Base-by-base conservation (phyloP, 1,140 invertebrate species). In the Subanguina moxae region DNA sequence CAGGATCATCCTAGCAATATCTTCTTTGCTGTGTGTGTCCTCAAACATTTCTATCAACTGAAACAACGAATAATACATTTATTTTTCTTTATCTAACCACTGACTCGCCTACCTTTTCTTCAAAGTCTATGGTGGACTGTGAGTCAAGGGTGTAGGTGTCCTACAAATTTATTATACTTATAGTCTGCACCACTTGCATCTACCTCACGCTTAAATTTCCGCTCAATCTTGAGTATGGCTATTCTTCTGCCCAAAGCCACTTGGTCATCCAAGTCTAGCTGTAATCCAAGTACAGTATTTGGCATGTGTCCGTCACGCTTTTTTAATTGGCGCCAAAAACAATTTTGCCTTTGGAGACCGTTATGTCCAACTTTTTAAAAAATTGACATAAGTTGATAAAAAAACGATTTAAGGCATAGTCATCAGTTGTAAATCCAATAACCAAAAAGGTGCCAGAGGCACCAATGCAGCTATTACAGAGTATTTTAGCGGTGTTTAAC, bases 71-170 rank as follows among this genome's bases (percentile, higher is more conserved):
- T 32, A 61, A 30, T 45, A 19, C 17, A 38, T 61, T 15, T 1
- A 61, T 15, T 45, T 32, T 25, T 64, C n/a, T n/a, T n/a, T n/a
- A n/a, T n/a, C n/a, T n/a, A n/a, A n/a, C 32, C 11, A 38, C 32
- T 38, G 11, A 38, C 8, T 15, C 5, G 52, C 28, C 52, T n/a
- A 77, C 75, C 59, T 80, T 80, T 8, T 80, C 78, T 21, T 80
- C 66, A 70, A 80, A 80, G 58, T 80, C 80, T 38, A 80, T 77
- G 13, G 80, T 81, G 1, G 71, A 70, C 62, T 82, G 73, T 11
- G 76, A 75, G 61, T 80, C 78, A 23, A 80, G 61, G 27, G 78
- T 82, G 68, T 75, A 81, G 1, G 79, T 80, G 67, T 80, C 78
- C 71, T 38, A 11, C 32, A 38, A 38, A 38, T 38, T 38, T 38